Evolutionary conservation across 2,797 vertebrate genomes (phyloP).

Genomic region (Selene dorsalis): DNA sequence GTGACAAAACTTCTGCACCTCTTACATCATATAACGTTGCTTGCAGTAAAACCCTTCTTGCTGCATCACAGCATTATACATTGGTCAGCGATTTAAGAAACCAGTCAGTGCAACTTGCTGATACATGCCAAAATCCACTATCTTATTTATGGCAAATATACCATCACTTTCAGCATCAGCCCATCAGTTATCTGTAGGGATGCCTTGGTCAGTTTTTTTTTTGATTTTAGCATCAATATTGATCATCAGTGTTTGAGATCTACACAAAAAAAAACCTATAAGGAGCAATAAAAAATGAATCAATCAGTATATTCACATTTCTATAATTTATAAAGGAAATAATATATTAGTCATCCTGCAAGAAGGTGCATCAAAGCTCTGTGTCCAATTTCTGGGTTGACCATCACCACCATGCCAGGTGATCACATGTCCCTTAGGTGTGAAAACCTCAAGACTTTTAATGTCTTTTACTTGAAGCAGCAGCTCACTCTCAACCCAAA

Average conservation of each 20-base stretch:
- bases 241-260: too few species aligned
- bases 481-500: not conserved
- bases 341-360: too few species aligned
- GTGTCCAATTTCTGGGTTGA: not conserved
- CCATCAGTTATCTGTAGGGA: conserved; percentile 21
- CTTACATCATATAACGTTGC: conserved; percentile 12
- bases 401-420: not conserved
- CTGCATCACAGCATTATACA: conserved; percentile 56
- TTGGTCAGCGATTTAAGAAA: conserved; percentile 63
- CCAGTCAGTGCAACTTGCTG: conserved; percentile 52
- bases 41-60: conserved; percentile 36
- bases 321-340: too few species aligned
- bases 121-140: conserved; percentile 31
- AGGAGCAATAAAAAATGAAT: too few species aligned
- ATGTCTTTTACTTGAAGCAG: not conserved
- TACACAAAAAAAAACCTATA: too few species aligned
- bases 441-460: not conserved
- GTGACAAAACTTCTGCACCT: not conserved
- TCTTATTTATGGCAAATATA: conserved; percentile 50
- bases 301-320: too few species aligned
- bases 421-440: not conserved
- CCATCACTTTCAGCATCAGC: conserved; percentile 42
- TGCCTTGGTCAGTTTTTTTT: too few species aligned
- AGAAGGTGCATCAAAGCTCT: too few species aligned
- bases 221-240: too few species aligned